Conservation (phyloP, 2,888 invertebrate genomes). For the Druceiella hillmani region DNA sequence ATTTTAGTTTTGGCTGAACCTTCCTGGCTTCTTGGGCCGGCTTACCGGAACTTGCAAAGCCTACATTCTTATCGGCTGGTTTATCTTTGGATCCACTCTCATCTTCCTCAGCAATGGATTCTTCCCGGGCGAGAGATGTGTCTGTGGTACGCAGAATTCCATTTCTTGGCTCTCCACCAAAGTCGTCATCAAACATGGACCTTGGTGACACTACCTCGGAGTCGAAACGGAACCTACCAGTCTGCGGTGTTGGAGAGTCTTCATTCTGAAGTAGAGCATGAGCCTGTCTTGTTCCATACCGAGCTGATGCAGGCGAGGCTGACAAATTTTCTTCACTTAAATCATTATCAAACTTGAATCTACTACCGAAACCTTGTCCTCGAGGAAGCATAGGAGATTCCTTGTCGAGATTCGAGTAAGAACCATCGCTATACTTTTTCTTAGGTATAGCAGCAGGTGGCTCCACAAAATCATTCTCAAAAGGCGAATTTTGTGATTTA, state of each 20-base stretch:
- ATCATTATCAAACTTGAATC: conserved; percentile 17
- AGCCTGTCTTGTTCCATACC: conserved; percentile 23
- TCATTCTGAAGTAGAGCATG: conserved; percentile 25
- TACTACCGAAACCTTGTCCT: conserved; percentile 34
- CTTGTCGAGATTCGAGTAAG: conserved; percentile 37
- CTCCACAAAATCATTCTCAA: conserved; percentile 57
- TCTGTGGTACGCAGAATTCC: conserved; percentile 37
- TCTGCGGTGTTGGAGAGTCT: conserved; percentile 33
- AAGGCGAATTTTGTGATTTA: conserved; percentile 49
- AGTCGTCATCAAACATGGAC: conserved; percentile 65
- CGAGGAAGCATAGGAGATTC: conserved; percentile 19
- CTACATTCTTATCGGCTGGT: conserved; percentile 19
- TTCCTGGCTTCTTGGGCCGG: conserved; percentile 15
- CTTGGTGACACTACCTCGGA: conserved; percentile 38
- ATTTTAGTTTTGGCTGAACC: conserved; percentile 16
- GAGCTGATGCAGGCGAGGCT: conserved; percentile 23
- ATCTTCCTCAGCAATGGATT: conserved; percentile 47
- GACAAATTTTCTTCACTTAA: conserved; percentile 20
- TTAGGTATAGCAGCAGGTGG: no score
- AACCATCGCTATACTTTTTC: conserved; percentile 31
- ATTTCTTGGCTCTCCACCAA: conserved; percentile 48
- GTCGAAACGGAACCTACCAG: conserved; percentile 41
- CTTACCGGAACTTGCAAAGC: conserved; percentile 18
- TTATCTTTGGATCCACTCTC: conserved; percentile 26
- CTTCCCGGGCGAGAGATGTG: conserved; percentile 35